Conservation (phyloP, 2,888 invertebrate species). For the Melinaea marsaeus region DNA sequence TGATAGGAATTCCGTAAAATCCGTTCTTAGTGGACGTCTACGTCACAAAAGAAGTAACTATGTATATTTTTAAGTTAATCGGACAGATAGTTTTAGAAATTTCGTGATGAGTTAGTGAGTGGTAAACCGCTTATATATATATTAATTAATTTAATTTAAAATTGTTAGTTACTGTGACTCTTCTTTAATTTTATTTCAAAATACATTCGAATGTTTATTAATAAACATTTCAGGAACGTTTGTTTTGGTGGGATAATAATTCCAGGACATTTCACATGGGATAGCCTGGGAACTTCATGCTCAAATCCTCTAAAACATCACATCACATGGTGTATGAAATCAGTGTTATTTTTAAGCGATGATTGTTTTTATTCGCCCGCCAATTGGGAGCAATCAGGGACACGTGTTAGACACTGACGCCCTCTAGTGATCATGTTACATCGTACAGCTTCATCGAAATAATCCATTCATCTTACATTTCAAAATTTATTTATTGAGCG, state of each 20-base stretch:
- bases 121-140: no score
- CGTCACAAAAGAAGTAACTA: no score
- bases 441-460: no score
- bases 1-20: no score
- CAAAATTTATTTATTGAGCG: constrained; percentile 48
- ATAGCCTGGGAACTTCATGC: constrained; percentile 57
- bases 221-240: no score
- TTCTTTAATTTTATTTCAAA: not conserved
- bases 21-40: no score
- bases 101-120: no score
- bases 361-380: constrained; percentile 78
- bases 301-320: constrained; percentile 59
- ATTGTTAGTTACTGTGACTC: no score
- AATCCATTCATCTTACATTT: no score
- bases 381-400: constrained; percentile 77
- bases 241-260: constrained; percentile 55
- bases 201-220: not conserved
- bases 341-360: constrained; percentile 77
- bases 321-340: constrained; percentile 77
- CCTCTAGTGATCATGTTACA: constrained; percentile 32
- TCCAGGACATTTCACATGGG: constrained; percentile 69
- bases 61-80: no score
- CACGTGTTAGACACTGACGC: constrained; percentile 73
- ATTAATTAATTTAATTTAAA: no score
- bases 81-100: no score